phyloP scores from a whole-genome alignment of 2,113 vertebrate species.

The Anhinga anhinga region DNA sequence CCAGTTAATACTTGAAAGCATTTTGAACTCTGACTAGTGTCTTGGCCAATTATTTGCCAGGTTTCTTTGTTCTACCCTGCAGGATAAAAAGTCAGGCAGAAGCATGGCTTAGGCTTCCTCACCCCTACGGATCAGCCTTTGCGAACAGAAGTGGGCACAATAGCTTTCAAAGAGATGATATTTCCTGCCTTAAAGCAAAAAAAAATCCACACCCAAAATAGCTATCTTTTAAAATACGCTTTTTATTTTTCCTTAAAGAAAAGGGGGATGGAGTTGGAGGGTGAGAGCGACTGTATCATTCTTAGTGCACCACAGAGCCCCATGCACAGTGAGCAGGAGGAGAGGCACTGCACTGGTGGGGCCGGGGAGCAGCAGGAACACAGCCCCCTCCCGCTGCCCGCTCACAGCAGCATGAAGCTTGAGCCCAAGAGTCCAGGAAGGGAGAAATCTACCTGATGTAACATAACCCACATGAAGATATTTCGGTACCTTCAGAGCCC shows the following conservation, averaged over 20 bases:
- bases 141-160: not conserved
- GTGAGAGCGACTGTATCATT: not conserved
- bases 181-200: not conserved
- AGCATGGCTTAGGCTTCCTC: not conserved
- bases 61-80: not conserved
- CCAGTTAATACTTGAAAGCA: slow-evolving; percentile 3
- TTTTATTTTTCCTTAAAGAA: not conserved
- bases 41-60: not conserved
- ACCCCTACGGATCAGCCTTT: not conserved
- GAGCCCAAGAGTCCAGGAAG: not conserved
- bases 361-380: not conserved
- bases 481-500: not conserved
- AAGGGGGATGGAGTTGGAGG: not conserved
- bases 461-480: not conserved
- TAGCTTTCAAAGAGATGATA: not conserved
- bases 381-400: rapidly evolving
- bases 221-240: not conserved
- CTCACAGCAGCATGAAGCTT: not conserved
- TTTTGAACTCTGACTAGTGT: not conserved
- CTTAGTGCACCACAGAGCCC: rapidly evolving
- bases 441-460: not conserved
- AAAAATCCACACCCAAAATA: not conserved
- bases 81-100: not conserved
- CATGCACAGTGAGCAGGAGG: not conserved
- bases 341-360: not conserved